phyloP scores from a whole-genome alignment of 2,797 vertebrate genomes.

The Zalophus californianus region DNA sequence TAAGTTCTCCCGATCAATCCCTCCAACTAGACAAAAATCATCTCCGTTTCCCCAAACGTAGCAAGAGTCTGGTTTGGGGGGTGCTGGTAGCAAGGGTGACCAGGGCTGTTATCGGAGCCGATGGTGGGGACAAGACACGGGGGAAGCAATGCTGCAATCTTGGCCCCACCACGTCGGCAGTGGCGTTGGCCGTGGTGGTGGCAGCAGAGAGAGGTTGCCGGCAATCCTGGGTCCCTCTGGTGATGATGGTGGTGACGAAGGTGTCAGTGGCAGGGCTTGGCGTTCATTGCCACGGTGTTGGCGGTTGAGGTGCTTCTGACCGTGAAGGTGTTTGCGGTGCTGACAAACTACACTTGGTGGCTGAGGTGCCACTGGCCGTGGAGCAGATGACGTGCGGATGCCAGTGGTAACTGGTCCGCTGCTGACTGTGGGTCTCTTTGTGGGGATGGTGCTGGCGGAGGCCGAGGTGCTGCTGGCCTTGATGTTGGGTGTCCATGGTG shows the following conservation, averaged over 20 bases:
- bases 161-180: fast-evolving
- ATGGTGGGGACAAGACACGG: neutral
- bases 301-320: neutral
- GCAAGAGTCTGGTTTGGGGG: neutral
- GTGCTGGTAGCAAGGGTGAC: fast-evolving
- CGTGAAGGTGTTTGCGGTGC: too few relatives aligned
- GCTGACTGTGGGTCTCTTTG: neutral
- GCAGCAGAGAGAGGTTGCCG: neutral
- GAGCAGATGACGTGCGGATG: neutral
- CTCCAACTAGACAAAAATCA: neutral
- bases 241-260: neutral
- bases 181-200: fast-evolving
- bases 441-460: neutral
- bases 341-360: neutral
- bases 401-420: neutral
- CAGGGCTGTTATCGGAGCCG: neutral
- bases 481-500: neutral
- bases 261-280: neutral
- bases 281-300: neutral
- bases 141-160: fast-evolving
- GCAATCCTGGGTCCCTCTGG: fast-evolving
- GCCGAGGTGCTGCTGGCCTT: too few relatives aligned
- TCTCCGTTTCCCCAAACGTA: neutral
- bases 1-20: neutral
- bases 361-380: neutral